Evolutionary conservation across 2,113 vertebrate species (phyloP).

Genomic region (Xyliphius kryptos): DNA sequence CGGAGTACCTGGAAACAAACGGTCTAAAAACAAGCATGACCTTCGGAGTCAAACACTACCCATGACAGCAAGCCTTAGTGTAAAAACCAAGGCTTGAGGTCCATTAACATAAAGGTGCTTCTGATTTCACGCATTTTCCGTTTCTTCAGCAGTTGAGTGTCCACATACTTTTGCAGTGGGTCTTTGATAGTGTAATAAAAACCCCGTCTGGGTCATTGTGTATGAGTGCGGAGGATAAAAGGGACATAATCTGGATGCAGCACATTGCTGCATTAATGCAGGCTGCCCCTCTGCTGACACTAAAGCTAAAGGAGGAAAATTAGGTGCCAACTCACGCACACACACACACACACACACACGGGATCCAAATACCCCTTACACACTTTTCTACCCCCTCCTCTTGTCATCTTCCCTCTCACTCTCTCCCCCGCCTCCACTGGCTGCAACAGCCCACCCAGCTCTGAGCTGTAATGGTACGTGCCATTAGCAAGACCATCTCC

Average conservation of each 20-base stretch:
- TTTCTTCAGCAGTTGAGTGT: too few relatives aligned
- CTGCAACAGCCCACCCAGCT: constrained; percentile 71
- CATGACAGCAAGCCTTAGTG: too few relatives aligned
- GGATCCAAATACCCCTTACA: constrained; percentile 4
- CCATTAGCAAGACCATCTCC: constrained; percentile 71
- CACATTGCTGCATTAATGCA: background rate
- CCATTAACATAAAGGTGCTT: too few relatives aligned
- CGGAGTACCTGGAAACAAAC: too few relatives aligned
- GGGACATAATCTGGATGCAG: constrained; percentile 4
- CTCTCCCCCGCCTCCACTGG: constrained; percentile 38
- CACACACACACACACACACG: constrained; percentile 1
- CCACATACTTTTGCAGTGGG: background rate
- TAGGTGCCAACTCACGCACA: background rate
- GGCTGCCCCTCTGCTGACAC: background rate
- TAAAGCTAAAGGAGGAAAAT: background rate
- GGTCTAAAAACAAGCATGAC: too few relatives aligned
- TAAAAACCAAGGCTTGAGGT: too few relatives aligned
- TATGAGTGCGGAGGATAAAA: constrained; percentile 5
- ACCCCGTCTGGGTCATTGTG: background rate
- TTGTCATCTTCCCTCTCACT: background rate
- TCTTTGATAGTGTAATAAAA: background rate
- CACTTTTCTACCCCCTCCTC: constrained; percentile 38
- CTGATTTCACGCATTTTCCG: too few relatives aligned
- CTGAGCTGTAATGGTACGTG: constrained; percentile 76
- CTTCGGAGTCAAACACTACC: too few relatives aligned